These are phyloP conservation scores for Bombus sibiricus DNA, from an alignment of 1,140 invertebrate genomes.

Conservation along the genomic window DNA sequence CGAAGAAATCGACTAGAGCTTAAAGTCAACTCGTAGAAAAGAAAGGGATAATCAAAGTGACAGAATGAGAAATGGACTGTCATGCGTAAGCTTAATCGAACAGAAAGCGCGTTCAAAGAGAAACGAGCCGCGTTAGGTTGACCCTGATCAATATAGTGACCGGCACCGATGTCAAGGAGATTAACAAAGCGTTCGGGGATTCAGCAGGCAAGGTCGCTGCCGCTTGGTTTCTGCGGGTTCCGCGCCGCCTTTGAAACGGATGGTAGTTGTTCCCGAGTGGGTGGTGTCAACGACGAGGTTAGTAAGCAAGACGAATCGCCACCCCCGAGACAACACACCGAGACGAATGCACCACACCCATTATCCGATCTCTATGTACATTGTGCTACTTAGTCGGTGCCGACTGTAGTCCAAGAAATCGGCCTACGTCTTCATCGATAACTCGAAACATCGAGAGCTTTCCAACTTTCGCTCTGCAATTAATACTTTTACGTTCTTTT, in stretches of 20 bases:
- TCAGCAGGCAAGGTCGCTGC: slow-evolving; percentile 50
- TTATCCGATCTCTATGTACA: slow-evolving; percentile 48
- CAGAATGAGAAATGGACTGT: slow-evolving; percentile 60
- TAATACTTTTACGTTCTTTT: not conserved
- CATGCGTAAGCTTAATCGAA: slow-evolving; percentile 42
- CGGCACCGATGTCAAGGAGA: slow-evolving; percentile 53
- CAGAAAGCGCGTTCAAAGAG: slow-evolving; percentile 30
- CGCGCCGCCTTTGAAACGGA: slow-evolving; percentile 50
- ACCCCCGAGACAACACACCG: slow-evolving; percentile 68
- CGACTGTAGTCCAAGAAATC: not conserved
- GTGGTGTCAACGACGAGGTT: slow-evolving; percentile 72
- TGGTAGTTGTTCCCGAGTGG: slow-evolving; percentile 66
- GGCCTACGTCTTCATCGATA: not conserved
- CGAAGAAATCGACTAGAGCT: not conserved
- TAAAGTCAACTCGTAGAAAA: no score
- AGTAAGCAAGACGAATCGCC: slow-evolving; percentile 78
- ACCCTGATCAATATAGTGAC: slow-evolving; percentile 59
- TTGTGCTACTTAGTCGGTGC: slow-evolving; percentile 22
- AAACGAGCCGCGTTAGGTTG: slow-evolving; percentile 41
- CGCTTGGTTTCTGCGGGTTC: slow-evolving; percentile 39
- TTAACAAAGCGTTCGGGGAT: slow-evolving; percentile 51
- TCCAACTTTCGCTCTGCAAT: not conserved
- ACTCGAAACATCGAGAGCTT: not conserved
- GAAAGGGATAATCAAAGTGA: not conserved
- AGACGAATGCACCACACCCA: slow-evolving; percentile 67